A percentile compares a stretch with the other conserved stretches of the same genome.
Conservation (phyloP, 2,888 invertebrate species). For the Hyalella azteca region DNA sequence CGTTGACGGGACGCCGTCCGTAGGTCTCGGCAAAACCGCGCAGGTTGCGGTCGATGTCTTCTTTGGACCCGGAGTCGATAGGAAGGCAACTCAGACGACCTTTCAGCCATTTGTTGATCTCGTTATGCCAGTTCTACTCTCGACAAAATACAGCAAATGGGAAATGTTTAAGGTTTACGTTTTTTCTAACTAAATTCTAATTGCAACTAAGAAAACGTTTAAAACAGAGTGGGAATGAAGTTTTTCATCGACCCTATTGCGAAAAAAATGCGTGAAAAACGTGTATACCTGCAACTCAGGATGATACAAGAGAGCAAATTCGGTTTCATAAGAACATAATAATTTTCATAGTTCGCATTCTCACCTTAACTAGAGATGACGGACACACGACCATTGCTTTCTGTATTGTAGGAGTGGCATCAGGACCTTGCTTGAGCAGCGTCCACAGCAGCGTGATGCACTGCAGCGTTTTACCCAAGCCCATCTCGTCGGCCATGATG, state of each 20-base stretch:
- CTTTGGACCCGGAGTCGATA: conserved; percentile 86
- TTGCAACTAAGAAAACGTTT: no score
- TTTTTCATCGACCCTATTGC: no score
- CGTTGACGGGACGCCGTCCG: conserved; percentile 78
- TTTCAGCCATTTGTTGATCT: conserved; percentile 94
- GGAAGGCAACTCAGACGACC: conserved; percentile 80
- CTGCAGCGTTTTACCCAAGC: conserved; percentile 95
- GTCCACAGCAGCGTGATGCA: conserved; percentile 97
- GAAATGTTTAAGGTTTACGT: no score
- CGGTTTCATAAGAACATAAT: no score
- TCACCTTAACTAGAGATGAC: conserved; percentile 89
- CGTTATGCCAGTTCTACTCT: conserved; percentile 92
- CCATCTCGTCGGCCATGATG: conserved; percentile 99
- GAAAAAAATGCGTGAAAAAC: no score
- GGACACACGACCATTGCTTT: conserved; percentile 97
- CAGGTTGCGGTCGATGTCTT: conserved; percentile 80
- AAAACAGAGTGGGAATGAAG: no score
- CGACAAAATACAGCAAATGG: no score
- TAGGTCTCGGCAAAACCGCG: conserved; percentile 76
- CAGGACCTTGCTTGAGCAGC: conserved; percentile 87
- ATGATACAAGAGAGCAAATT: no score
- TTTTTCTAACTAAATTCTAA: no score
- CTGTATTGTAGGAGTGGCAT: conserved; percentile 85
- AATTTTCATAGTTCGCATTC: conserved; percentile 21
- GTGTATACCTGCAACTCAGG: no score